Base-by-base conservation (phyloP, 1,140 invertebrate species). In the Hycleus cichorii region DNA sequence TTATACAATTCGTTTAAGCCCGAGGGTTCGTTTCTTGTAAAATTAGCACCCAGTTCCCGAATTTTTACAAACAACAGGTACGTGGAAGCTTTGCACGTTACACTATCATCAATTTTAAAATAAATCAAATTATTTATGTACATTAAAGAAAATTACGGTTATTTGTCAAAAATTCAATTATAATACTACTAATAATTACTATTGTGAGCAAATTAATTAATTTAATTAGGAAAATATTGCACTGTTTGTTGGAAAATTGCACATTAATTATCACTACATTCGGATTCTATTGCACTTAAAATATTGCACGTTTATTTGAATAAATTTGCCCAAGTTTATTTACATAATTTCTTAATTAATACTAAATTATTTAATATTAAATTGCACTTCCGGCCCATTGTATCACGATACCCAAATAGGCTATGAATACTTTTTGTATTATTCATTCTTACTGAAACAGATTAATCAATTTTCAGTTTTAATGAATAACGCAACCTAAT, bases 321-420 rank as follows among this genome's bases (percentile, higher is more conserved):
- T 42, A 6, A n/a, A 3, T 42, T 42, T 6, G 9, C 11, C 5
- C 9, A 10, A n/a, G 3, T 42, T n/a, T 42, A 11, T 42, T 10
- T 42, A 42, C 11, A 42, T 42, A 8, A 42, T 10, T 10, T 42
- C 9, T 42, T 42, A 42, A 42, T 42, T 11, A 10, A 8, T 42
- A 42, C 11, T n/a, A 42, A 7, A 7, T 10, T 42, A 4, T 42
- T 7, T n/a, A n/a, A 42, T 42, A 42, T 42, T n/a, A 42, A 49
- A 64, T 64, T 64, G 62, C 62, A 64, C 62, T 47, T 61, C 59
- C 62, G 62, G 62, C 62, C 62, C 43, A 60, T 47, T n/a, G 9
- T 42, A 64, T 64, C 59, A 64, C 62, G 61, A 44, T 12, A 53
- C n/a, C 32, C 4, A 32, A 32, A 7, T 32, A 32, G 32, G 32